These are phyloP conservation scores for Corythaixoides concolor DNA, from an alignment of 2,113 vertebrate genomes.

Conservation along the genomic window DNA sequence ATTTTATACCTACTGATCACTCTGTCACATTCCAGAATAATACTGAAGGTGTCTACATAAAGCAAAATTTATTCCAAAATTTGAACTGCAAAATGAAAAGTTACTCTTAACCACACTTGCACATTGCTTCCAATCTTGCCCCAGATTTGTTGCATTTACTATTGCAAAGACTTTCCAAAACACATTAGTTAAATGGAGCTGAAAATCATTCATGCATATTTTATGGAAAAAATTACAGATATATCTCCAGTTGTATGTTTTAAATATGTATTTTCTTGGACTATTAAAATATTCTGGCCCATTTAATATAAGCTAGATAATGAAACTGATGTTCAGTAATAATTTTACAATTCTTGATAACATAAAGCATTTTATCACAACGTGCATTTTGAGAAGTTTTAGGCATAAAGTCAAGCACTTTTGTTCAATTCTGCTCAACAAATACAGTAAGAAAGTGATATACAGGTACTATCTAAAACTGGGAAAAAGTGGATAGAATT, in stretches of 20 bases:
- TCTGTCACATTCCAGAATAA: constrained; percentile 26
- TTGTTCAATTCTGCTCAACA: constrained; percentile 7
- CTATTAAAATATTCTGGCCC: constrained; percentile 73
- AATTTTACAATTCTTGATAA: constrained; percentile 69
- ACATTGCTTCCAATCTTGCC: constrained; percentile 52
- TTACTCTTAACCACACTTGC: constrained; percentile 51
- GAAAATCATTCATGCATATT: constrained; percentile 75
- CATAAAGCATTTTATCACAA: constrained; percentile 56
- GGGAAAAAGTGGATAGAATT: not conserved
- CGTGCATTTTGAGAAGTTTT: constrained; percentile 48
- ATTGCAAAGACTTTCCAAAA: constrained; percentile 74
- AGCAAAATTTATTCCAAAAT: constrained; percentile 62
- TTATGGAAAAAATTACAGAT: constrained; percentile 66
- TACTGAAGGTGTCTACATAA: constrained; percentile 32
- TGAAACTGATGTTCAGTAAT: constrained; percentile 66
- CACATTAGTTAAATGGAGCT: constrained; percentile 74
- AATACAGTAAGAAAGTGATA: constrained; percentile 14
- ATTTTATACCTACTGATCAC: constrained; percentile 25
- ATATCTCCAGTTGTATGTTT: constrained; percentile 65
- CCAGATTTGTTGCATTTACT: constrained; percentile 71
- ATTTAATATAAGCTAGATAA: constrained; percentile 72
- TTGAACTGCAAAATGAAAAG: constrained; percentile 42
- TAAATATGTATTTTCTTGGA: constrained; percentile 66
- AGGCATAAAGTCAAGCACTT: constrained; percentile 50
- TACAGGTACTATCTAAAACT: not conserved